A percentile compares a stretch with the other conserved stretches of the same genome.
These are phyloP conservation scores for Pluvialis apricaria DNA, from an alignment of 2,113 vertebrate species.

Conservation along the genomic window DNA sequence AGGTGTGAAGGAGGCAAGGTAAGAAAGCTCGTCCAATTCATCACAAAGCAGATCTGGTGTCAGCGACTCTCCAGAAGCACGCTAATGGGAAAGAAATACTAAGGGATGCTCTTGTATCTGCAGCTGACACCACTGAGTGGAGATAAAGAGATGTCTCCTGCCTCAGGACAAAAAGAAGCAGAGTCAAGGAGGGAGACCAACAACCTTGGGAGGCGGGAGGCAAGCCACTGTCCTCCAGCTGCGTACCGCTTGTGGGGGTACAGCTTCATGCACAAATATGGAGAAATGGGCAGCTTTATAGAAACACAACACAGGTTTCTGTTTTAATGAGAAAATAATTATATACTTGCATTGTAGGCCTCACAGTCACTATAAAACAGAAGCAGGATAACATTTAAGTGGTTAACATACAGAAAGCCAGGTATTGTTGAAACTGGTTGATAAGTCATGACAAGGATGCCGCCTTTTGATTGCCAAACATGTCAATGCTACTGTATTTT, in stretches of 20 bases:
- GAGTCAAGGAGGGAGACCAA: fast-evolving
- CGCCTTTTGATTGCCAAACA: slow-evolving; percentile 49
- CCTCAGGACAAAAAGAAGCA: neutral
- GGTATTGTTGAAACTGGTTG: slow-evolving; percentile 62
- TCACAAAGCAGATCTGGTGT: neutral
- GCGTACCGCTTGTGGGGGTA: neutral
- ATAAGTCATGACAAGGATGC: slow-evolving; percentile 63
- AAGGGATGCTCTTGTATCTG: neutral
- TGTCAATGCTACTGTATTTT: slow-evolving; percentile 38
- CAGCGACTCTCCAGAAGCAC: neutral
- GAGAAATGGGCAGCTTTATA: slow-evolving; percentile 4
- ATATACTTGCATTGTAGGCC: slow-evolving; percentile 87
- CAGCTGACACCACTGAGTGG: neutral
- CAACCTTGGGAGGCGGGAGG: neutral
- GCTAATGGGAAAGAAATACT: neutral
- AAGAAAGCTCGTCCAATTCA: neutral
- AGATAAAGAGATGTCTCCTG: neutral
- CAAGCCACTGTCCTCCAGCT: neutral
- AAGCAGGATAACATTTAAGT: slow-evolving; percentile 87
- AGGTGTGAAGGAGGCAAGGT: neutral
- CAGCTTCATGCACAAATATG: neutral
- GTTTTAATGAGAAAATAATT: slow-evolving; percentile 99
- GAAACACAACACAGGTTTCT: slow-evolving; percentile 74
- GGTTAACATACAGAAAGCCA: slow-evolving; percentile 86
- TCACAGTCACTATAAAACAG: slow-evolving; percentile 91